Percentiles rank a stretch among this genome's conserved stretches.
These are phyloP conservation scores for Bimastos eiseni DNA, from an alignment of 2,888 invertebrate genomes.

Conservation along the genomic window DNA sequence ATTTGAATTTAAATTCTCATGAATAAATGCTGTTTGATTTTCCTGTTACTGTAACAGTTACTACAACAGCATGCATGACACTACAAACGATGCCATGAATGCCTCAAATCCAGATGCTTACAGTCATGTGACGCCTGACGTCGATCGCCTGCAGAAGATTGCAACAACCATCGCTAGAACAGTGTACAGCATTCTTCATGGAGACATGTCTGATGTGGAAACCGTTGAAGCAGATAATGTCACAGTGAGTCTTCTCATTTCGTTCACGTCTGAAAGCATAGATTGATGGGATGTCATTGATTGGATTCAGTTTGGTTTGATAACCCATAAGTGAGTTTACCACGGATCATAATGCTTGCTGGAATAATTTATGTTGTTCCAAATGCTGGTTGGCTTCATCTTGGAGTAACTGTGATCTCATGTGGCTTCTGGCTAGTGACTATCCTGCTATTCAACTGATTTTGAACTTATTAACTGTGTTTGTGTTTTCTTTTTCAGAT, in stretches of 20 bases:
- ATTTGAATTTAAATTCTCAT: not conserved
- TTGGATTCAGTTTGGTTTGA: not conserved
- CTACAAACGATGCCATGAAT: not conserved
- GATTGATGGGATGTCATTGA: not conserved
- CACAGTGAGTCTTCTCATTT: too few species aligned
- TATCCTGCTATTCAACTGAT: not conserved
- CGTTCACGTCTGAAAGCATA: too few species aligned
- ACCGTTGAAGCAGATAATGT: not conserved
- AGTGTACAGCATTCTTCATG: not conserved
- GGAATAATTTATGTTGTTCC: not conserved
- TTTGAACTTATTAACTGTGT: not conserved
- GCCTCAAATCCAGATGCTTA: not conserved
- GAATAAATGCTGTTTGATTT: not conserved
- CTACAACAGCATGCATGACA: slow-evolving; percentile 18
- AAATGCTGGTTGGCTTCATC: not conserved
- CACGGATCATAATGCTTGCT: too few species aligned
- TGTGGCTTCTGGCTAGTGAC: not conserved
- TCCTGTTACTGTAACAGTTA: not conserved
- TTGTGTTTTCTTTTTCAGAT: slow-evolving; percentile 16
- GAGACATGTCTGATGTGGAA: not conserved
- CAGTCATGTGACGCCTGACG: not conserved
- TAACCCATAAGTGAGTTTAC: not conserved
- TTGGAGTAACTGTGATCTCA: not conserved
- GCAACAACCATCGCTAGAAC: slow-evolving; percentile 6
- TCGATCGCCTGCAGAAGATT: not conserved